Base-by-base conservation (phyloP, 2,113 vertebrate species). In the Pandion haliaetus region DNA sequence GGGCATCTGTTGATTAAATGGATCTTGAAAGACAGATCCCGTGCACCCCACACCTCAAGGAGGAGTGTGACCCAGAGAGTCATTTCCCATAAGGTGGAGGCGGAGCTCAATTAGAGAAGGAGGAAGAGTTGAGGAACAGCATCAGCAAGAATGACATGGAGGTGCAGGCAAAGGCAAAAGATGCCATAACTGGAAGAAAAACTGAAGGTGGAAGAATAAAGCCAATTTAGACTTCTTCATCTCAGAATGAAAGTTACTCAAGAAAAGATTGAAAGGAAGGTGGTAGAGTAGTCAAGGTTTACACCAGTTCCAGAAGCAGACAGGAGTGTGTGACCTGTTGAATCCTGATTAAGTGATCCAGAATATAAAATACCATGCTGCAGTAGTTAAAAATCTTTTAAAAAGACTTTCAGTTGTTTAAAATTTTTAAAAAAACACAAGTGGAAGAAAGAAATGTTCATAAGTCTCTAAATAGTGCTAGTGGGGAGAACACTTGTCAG, bases 41-140 rank as follows among this genome's bases (percentile, higher is more conserved):
- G 25, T 66, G 26, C 36, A 66, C 34, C 15, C 31, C 32, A 31
- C 47, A n/a, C 19, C 9, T 65, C 0, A 6, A 32, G 31, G n/a
- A 86, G 28, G 6, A 61, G n/a, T 34, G 36, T 55, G 73, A 89
- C 24, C 3, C 8, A 45, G 38, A 24, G 63, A 89, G 45, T 71
- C 1, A 18, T 74, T 84, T 74, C 14, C 23, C 10, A 0, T 38
- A 40, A 71, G 13, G 23, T 29, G 28, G 24, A 86, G 63, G 21
- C 6, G 1, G 23, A 15, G 3, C 34, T 62, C 15, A 0, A 0
- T 69, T 72, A 24, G 17, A 55, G 36, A 32, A 42, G 5, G 78
- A 77, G 29, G 20, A 63, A 58, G 29, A 69, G 17, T 29, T 73
- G 36, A 86, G 49, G 31, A 91, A 32, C 12, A 70, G 40, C 16